A percentile compares a stretch with the other conserved stretches of the same genome.
These are phyloP conservation scores for Tarsius wallacei DNA, from an alignment of 2,797 vertebrate genomes.

Conservation along the genomic window DNA sequence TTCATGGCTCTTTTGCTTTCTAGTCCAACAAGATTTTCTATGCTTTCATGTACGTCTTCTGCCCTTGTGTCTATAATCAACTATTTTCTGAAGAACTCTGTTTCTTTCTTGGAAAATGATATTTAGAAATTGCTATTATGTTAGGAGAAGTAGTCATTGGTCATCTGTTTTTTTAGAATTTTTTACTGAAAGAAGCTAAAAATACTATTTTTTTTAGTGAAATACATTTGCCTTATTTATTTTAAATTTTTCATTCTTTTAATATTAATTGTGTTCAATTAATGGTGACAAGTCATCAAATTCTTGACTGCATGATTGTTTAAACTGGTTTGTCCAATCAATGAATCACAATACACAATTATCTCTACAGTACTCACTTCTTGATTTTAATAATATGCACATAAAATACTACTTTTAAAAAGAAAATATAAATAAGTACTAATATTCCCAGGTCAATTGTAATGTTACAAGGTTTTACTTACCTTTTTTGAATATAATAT, in stretches of 20 bases:
- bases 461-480: not conserved
- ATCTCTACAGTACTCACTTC: no score
- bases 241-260: no score
- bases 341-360: no score
- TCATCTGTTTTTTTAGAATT: not conserved
- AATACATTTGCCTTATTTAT: no score
- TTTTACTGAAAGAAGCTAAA: not conserved
- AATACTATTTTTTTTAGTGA: not conserved
- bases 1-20: not conserved
- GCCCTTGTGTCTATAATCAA: not conserved
- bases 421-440: not conserved
- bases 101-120: not conserved
- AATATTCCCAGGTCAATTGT: not conserved
- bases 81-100: not conserved
- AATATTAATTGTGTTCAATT: no score
- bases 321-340: no score
- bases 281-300: no score
- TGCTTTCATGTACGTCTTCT: not conserved
- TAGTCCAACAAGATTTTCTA: not conserved
- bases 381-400: no score
- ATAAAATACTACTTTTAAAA: not conserved
- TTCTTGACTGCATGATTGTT: no score
- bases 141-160: not conserved
- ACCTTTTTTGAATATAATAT: not conserved
- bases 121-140: not conserved